phyloP scores from a whole-genome alignment of 2,888 invertebrate genomes.

The Rotaria macrura region DNA sequence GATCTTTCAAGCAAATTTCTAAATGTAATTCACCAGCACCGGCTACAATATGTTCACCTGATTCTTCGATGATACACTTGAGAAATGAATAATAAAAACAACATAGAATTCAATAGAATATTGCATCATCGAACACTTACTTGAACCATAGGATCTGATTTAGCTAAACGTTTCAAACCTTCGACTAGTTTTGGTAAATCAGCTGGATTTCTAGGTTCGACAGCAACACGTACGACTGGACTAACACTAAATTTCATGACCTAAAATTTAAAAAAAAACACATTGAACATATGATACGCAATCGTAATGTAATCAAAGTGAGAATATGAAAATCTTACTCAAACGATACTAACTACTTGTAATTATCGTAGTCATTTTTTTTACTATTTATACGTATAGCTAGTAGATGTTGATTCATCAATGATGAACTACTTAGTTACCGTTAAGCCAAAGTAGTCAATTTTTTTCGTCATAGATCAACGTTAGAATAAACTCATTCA shows the following conservation, averaged over 20 bases:
- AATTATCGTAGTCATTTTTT: too few species aligned
- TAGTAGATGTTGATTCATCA: too few species aligned
- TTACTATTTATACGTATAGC: too few species aligned
- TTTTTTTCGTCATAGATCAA: too few species aligned
- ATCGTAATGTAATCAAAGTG: too few species aligned
- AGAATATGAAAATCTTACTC: neutral
- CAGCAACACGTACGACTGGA: conserved; percentile 96
- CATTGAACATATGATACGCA: too few species aligned
- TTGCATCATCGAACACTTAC: conserved; percentile 37
- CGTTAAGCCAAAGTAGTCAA: too few species aligned
- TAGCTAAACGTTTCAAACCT: conserved; percentile 92
- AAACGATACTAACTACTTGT: too few species aligned
- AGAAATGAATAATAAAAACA: too few species aligned
- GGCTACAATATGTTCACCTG: conserved; percentile 97
- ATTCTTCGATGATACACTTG: conserved; percentile 96
- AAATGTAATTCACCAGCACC: conserved; percentile 98
- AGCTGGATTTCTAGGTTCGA: conserved; percentile 96
- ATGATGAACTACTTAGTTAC: too few species aligned
- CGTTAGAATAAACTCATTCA: too few species aligned
- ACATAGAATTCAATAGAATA: neutral
- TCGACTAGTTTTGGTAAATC: conserved; percentile 97
- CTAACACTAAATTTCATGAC: conserved; percentile 99
- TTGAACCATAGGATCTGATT: conserved; percentile 98
- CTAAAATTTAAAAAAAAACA: conserved; percentile 40
- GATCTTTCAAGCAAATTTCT: conserved; percentile 94